Evolutionary conservation across 1,140 invertebrate species (phyloP), one percentile per base, ranked within the genome.

Genomic region (Tribolium madens): DNA sequence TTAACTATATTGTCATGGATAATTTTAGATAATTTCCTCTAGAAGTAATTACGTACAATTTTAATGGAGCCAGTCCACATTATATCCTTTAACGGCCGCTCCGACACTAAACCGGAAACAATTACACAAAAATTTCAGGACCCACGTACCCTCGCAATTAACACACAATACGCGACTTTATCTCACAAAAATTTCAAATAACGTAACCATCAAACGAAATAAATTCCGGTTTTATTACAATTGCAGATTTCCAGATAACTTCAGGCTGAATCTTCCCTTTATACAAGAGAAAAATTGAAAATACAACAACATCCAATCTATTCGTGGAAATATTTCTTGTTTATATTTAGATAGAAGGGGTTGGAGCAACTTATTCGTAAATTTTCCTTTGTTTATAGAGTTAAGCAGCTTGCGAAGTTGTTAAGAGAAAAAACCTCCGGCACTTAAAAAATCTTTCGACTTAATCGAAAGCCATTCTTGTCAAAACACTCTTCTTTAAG

Each of bases 1-100:
- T 71, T 71, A 71, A 71, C 69, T 71, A 52, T 52, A 71, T 71
- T 71, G 47, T 71, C 69, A 71, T 71, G 42, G 69, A 64, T 64
- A 64, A 64, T 64, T 64, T 64, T 71, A 52, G 69, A 71, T 71
- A 71, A 64, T 71, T 71, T 71, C 69, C 69, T 47, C 42, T 26
- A 64, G 57, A 47, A 31, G 42, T 71, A 71, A 71, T 71, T 71
- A 71, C 69, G 36, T 47, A 71, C 69, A 71, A 71, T 71, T 71
- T 71, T 71, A 71, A 71, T 71, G 69, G 42, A 71, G 42, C 47
- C 69, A 33, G 57, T 33, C 26, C 57, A 33, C 57, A 64, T 64
- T 64, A 64, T 64, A 33, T 33, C 21, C 57, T 64, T 57, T 64
- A 64, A 64, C 57, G 57, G 57, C 57, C 57, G 57, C 57, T 33